Evolutionary conservation across 2,888 invertebrate species (phyloP), one percentile per base, ranked within the genome.

Genomic region (Eueremaeus valkanovi): DNA sequence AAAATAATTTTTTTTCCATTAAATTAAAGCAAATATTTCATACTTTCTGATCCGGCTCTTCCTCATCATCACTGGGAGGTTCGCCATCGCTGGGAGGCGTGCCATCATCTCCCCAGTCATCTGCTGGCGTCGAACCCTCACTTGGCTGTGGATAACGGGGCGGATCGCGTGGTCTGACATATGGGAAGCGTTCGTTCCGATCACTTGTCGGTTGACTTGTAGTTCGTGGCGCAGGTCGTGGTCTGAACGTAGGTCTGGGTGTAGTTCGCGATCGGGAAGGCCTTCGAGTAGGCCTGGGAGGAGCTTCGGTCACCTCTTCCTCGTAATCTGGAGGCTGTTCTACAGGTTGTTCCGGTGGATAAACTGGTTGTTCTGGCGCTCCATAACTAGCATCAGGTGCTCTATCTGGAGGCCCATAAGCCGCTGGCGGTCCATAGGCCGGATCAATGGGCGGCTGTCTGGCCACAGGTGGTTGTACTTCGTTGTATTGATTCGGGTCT

Each of bases 401-500:
- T n/a, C n/a, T n/a, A n/a, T n/a, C 49, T 55, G 6, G 74, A 18
- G 29, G 21, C 31, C 21, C 31, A 40, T 29, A 49, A 18, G 45
- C 8, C 72, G 21, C n/a, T 24, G 16, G 74, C 16, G 21, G 6
- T 11, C 3, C 40, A 40, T 66, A 72, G 1, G 40, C 1, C 2
- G 16, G 2, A 45, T 45, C 33, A 45, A 24, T 42, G n/a, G 21
- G 16, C 27, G 16, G 29, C 1, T 31, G 33, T 5, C 33, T 42
- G 27, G 11, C 21, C 40, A 16, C 45, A 1, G 36, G 21, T 33
- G 18, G 70, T n/a, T 11, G 68, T n/a, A 24, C 27, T 3, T 51
- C 51, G 27, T 45, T 63, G 58, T 3, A 18, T 45, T 66, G 68
- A 31, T 9, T 33, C 73, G 40, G 29, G 82, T 82, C 1, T 75